These are phyloP conservation scores for Fregata magnificens DNA, from an alignment of 2,113 vertebrate genomes.

Conservation along the genomic window DNA sequence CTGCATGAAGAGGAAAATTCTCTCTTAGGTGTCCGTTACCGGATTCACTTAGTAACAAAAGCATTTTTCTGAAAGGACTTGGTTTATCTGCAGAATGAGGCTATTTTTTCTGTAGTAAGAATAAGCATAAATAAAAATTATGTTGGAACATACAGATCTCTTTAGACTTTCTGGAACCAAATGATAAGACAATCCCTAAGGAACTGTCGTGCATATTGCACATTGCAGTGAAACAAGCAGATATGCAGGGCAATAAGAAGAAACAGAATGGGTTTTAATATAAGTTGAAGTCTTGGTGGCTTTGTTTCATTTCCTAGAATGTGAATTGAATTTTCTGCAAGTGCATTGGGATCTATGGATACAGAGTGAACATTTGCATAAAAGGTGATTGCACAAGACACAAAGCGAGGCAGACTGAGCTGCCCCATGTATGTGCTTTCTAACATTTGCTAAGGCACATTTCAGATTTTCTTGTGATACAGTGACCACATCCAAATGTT, in stretches of 20 bases:
- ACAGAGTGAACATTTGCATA: not conserved
- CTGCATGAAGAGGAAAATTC: not conserved
- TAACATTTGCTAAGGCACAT: not conserved
- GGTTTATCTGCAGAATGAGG: not conserved
- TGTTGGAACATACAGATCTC: not conserved
- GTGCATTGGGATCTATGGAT: not conserved
- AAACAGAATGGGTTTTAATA: not conserved
- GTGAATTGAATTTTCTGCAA: not conserved
- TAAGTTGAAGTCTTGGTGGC: not conserved
- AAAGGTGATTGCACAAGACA: not conserved
- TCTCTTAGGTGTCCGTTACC: not conserved
- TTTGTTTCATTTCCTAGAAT: not conserved
- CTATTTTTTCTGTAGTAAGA: not conserved
- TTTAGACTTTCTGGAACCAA: not conserved
- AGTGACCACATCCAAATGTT: not conserved
- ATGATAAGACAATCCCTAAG: not conserved
- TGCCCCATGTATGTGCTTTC: fast-evolving
- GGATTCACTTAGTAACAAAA: not conserved
- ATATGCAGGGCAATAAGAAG: not conserved
- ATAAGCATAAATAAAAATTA: not conserved
- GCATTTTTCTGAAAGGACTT: not conserved
- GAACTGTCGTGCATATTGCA: not conserved
- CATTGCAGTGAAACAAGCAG: not conserved
- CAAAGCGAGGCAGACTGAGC: not conserved
- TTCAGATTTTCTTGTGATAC: not conserved